These are phyloP conservation scores for Peromyscus aztecus DNA, from an alignment of 2,797 vertebrate genomes.

Conservation along the genomic window DNA sequence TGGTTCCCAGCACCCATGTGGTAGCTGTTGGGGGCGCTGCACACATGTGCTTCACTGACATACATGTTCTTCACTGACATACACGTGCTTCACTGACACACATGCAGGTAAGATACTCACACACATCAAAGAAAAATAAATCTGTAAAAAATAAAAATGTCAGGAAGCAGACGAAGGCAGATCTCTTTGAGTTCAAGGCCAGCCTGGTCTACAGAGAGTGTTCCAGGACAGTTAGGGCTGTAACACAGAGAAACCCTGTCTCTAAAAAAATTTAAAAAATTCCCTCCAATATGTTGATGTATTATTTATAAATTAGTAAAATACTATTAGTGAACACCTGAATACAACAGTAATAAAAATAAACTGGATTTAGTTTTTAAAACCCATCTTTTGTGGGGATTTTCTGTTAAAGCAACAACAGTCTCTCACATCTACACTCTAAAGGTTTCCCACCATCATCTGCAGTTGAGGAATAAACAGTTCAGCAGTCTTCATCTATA, in stretches of 20 bases:
- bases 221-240: background rate
- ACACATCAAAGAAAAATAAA: background rate
- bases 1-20: background rate
- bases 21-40: background rate
- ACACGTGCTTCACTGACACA: background rate
- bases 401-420: background rate
- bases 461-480: background rate
- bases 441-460: background rate
- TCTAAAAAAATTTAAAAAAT: background rate
- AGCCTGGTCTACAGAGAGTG: background rate
- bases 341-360: slow-evolving; percentile 9
- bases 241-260: background rate
- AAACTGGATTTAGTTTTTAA: slow-evolving; percentile 17
- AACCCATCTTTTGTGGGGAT: background rate
- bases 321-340: slow-evolving; percentile 9
- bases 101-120: background rate
- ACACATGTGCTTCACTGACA: background rate
- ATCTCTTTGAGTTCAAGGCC: background rate
- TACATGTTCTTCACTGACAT: too few relatives aligned
- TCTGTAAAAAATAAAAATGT: background rate
- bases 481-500: background rate
- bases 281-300: slow-evolving; percentile 9
- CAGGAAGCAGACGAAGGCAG: background rate
- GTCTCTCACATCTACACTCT: background rate
- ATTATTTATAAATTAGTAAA: slow-evolving; percentile 46